Base-by-base conservation (phyloP, 2,797 vertebrate genomes). In the Coluber constrictor region DNA sequence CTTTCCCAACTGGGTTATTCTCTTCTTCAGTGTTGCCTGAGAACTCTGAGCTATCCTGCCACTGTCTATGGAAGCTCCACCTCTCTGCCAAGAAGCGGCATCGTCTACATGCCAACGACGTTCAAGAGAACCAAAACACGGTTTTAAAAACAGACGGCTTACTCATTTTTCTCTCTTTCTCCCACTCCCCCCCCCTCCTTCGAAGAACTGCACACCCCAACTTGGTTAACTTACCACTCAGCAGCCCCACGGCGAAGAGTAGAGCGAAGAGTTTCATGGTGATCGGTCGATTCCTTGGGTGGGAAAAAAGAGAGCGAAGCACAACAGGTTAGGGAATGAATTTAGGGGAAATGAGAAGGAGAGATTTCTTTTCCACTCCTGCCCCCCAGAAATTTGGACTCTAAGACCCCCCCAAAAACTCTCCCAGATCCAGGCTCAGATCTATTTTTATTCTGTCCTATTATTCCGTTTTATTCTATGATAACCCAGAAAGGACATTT, bases 221-320 rank as follows among this genome's bases (percentile, higher is more conserved):
- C 20, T 60, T 4, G 5, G 4, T 54, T 63, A 91, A 91, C 92
- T 93, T 51, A 93, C 92, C 87, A 25, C 90, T 59, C n/a, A 93
- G 4, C 10, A 93, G 83, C 3, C 27, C 43, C 2, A 32, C 86
- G 10, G 66, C 4, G 20, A 91, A 93, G 79, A 88, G 15, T 16
- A 93, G n/a, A 59, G 66, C 27, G 1, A 89, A 61, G 56, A 15
- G 23, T 70, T 88, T 91, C 92, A 93, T 93, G 16, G 43, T n/a
- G 32, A 37, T 29, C 16, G 0, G 10, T n/a, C 2, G 1, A 86
- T 16, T 10, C 57, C 25, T 43, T 37, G 8, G 87, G 51, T 5
- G 7, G 5, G 4, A 51, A 51, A 18, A 20, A 47, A 90, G 8
- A 43, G 57, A 88, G 3, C 20, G 9, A 2, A 16, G n/a, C 3